Evolutionary conservation across 2,113 vertebrate species (phyloP).

Genomic region (Centropus unirufus): DNA sequence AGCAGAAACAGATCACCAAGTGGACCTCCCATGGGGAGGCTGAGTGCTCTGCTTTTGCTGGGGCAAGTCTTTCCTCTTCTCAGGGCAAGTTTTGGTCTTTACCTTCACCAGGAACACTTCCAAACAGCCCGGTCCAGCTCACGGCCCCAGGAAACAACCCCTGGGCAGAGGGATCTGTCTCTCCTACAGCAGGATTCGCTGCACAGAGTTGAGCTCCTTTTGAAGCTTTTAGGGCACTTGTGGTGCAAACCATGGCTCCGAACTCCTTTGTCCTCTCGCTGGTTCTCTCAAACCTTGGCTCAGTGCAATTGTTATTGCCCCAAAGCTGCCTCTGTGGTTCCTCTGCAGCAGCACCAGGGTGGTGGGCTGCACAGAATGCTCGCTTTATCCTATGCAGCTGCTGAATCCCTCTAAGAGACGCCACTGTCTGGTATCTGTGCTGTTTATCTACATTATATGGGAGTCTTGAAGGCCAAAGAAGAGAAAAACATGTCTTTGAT

Average conservation of each 20-base stretch:
- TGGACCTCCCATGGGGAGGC: not conserved
- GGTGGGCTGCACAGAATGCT: not conserved
- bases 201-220: not conserved
- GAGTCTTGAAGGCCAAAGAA: not conserved
- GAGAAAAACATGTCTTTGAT: not conserved
- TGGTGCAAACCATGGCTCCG: not conserved
- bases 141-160: not conserved
- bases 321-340: not conserved
- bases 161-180: not conserved
- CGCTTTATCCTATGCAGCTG: not conserved
- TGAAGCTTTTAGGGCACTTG: not conserved
- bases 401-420: not conserved
- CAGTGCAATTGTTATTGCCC: not conserved
- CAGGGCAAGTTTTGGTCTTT: not conserved
- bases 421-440: not conserved
- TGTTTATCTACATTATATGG: not conserved
- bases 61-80: not conserved
- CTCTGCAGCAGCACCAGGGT: not conserved
- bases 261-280: not conserved
- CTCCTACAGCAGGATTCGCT: not conserved
- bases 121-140: not conserved
- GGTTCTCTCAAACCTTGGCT: not conserved
- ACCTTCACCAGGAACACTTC: not conserved
- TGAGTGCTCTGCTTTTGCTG: not conserved
- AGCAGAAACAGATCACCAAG: not conserved